Evolutionary conservation across 1,140 invertebrate species (phyloP).

Genomic region (Zelostemma sp.): DNA sequence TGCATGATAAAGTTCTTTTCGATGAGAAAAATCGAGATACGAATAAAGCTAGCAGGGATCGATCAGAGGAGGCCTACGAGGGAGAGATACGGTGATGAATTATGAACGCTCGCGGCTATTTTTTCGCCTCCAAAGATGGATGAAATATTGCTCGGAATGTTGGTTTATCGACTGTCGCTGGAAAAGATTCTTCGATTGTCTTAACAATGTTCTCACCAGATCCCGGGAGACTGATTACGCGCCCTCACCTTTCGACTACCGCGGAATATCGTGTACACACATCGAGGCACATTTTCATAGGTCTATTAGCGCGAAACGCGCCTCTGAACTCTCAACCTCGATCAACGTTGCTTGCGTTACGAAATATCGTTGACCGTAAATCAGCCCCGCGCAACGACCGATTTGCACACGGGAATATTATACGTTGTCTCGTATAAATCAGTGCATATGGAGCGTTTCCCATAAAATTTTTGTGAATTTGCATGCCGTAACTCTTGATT

Average conservation of each 20-base stretch:
- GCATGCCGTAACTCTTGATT: neutral
- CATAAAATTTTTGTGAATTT: conserved; percentile 4
- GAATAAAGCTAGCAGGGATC: neutral
- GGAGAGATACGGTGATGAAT: neutral
- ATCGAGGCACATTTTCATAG: neutral
- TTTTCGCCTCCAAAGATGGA: neutral
- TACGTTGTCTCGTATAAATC: conserved; percentile 4
- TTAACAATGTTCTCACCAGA: neutral
- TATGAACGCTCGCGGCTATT: neutral
- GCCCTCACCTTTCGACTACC: neutral
- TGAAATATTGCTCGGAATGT: conserved; percentile 4
- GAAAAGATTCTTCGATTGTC: conserved; percentile 9
- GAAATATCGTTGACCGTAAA: conserved; percentile 14
- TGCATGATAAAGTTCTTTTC: neutral
- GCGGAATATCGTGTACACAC: neutral
- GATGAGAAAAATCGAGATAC: conserved; percentile 8
- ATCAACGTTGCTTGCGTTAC: conserved; percentile 17
- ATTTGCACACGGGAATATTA: neutral
- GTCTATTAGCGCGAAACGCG: neutral
- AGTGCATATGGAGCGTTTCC: neutral
- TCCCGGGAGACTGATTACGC: neutral
- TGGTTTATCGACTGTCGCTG: conserved; percentile 5
- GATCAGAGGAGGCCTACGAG: neutral
- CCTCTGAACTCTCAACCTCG: conserved; percentile 4
- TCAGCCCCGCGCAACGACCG: neutral